These are phyloP conservation scores for Gila orcuttii DNA, from an alignment of 2,113 vertebrate genomes.

Conservation along the genomic window DNA sequence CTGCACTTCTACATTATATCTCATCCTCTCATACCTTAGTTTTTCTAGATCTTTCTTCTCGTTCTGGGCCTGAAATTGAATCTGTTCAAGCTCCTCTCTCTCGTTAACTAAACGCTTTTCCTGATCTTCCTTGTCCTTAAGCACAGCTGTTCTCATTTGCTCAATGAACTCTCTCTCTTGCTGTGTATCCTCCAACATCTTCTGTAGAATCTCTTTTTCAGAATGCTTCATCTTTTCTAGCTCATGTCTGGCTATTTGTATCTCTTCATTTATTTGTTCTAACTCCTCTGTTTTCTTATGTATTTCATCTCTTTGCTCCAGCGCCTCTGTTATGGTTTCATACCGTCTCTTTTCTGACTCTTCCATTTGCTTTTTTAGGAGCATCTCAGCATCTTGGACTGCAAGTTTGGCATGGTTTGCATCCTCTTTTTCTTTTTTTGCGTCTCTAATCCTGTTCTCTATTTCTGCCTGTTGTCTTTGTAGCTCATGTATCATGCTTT, in stretches of 20 bases:
- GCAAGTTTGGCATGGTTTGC: slow-evolving; percentile 12
- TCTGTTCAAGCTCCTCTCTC: slow-evolving; percentile 44
- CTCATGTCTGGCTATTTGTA: slow-evolving; percentile 36
- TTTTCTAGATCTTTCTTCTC: slow-evolving; percentile 48
- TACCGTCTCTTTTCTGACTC: slow-evolving; percentile 52
- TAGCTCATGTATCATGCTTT: slow-evolving; percentile 35
- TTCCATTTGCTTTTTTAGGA: slow-evolving; percentile 40
- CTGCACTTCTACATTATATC: slow-evolving; percentile 37
- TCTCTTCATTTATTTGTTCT: slow-evolving; percentile 47
- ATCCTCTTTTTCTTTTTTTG: slow-evolving; percentile 18
- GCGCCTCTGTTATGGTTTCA: slow-evolving; percentile 38
- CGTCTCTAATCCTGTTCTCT: slow-evolving; percentile 16
- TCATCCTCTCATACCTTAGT: slow-evolving; percentile 37
- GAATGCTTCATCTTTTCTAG: slow-evolving; percentile 23
- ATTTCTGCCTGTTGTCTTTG: slow-evolving; percentile 28
- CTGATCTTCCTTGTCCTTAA: slow-evolving; percentile 29
- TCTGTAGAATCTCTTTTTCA: slow-evolving; percentile 56
- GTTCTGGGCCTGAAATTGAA: slow-evolving; percentile 23
- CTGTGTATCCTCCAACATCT: slow-evolving; percentile 48
- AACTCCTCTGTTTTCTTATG: slow-evolving; percentile 56
- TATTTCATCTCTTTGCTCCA: slow-evolving; percentile 48
- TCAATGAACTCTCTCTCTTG: slow-evolving; percentile 44
- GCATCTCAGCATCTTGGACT: slow-evolving; percentile 34
- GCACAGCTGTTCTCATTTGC: slow-evolving; percentile 33
- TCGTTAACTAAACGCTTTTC: neutral